Evolutionary conservation across 2,888 invertebrate genomes (phyloP).

Genomic region (Pristionchus fissidentatus): DNA sequence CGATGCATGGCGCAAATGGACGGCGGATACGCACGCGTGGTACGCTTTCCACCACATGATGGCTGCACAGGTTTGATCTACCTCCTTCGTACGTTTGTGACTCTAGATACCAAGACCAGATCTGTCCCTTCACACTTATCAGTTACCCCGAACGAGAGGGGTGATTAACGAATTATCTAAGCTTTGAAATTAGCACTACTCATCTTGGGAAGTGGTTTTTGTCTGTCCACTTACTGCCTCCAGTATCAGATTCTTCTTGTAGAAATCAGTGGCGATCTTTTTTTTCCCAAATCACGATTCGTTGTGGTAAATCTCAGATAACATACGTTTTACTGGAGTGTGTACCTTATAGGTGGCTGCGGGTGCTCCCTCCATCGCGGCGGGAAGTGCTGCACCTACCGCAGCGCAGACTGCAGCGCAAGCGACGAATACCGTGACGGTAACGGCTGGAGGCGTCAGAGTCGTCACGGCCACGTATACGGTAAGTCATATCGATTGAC

Average conservation of each 20-base stretch:
- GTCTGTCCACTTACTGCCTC: too few species aligned
- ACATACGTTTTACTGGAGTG: not conserved
- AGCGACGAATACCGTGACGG: not conserved
- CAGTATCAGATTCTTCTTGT: too few species aligned
- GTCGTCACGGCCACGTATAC: slow-evolving; percentile 20
- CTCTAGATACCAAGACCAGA: not conserved
- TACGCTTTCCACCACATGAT: slow-evolving; percentile 48
- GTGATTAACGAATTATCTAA: not conserved
- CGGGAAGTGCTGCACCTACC: not conserved
- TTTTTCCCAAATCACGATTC: not conserved
- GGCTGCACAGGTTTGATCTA: slow-evolving; percentile 24
- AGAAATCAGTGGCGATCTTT: too few species aligned
- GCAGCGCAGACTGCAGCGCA: not conserved
- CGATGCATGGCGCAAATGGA: slow-evolving; percentile 46
- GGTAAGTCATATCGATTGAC: not conserved
- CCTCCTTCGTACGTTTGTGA: not conserved
- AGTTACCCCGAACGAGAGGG: not conserved
- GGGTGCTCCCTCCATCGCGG: not conserved
- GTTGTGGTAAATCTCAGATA: not conserved
- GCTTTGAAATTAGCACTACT: not conserved
- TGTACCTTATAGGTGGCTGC: not conserved
- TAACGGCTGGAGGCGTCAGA: slow-evolving; percentile 19
- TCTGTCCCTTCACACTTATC: too few species aligned
- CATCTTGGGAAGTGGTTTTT: not conserved
- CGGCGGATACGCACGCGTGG: slow-evolving; percentile 38